Conservation (phyloP, 2,797 vertebrate species). For the Spondyliosoma cantharus region DNA sequence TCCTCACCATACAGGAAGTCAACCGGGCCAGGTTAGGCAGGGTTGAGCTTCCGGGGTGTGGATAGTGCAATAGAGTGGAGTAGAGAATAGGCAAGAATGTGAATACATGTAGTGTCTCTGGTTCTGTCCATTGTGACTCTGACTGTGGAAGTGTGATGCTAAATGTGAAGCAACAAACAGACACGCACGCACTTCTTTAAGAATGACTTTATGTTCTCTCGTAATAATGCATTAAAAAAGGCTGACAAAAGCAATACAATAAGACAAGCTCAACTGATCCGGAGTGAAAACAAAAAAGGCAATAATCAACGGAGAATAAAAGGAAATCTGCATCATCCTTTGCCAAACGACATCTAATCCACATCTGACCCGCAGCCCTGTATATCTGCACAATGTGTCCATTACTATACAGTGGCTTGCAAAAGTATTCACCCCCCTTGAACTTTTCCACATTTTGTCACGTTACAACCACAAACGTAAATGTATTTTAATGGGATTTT, state of each 20-base stretch:
- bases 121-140: background rate
- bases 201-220: constrained; percentile 69
- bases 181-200: constrained; percentile 48
- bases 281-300: constrained; percentile 50
- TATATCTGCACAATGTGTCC: constrained; percentile 39
- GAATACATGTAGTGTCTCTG: background rate
- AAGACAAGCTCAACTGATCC: constrained; percentile 51
- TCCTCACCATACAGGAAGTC: too few species aligned
- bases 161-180: background rate
- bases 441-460: too few species aligned
- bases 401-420: too few species aligned
- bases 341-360: constrained; percentile 23
- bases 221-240: constrained; percentile 69
- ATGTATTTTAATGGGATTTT: too few species aligned
- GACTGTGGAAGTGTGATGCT: background rate
- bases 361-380: constrained; percentile 52
- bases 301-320: constrained; percentile 23
- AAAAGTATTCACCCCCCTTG: too few species aligned
- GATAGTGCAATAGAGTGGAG: too few species aligned
- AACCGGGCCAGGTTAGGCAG: too few species aligned
- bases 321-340: constrained; percentile 30
- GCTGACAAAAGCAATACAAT: constrained; percentile 62
- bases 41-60: too few species aligned
- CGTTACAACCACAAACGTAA: too few species aligned
- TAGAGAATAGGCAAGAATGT: too few species aligned